phyloP scores from a whole-genome alignment of 2,888 invertebrate species.

The Apotomis betuletana region DNA sequence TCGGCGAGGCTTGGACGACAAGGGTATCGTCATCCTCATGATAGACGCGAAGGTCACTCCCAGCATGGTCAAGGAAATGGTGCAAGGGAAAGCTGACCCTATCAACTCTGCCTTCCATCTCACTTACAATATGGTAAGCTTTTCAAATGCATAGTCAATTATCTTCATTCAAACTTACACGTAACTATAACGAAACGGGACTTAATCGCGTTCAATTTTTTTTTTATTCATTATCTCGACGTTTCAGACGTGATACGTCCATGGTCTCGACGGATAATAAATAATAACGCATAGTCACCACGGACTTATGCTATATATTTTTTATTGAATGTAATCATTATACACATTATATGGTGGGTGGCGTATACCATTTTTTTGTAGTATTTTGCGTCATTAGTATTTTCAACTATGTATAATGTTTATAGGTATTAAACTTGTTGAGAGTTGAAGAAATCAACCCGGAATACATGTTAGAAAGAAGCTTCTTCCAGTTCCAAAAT shows the following conservation, averaged over 20 bases:
- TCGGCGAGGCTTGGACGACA: slow-evolving; percentile 97
- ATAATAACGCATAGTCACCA: too few relatives aligned
- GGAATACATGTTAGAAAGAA: slow-evolving; percentile 98
- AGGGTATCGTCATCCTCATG: slow-evolving; percentile 99
- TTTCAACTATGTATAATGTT: slow-evolving; percentile 20
- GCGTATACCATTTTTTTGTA: too few relatives aligned
- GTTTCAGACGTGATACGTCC: too few relatives aligned
- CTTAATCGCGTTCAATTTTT: too few relatives aligned
- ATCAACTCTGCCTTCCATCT: slow-evolving; percentile 99
- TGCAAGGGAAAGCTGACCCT: slow-evolving; percentile 96
- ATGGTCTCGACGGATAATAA: too few relatives aligned
- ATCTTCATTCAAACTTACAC: background rate
- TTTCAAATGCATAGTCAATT: background rate
- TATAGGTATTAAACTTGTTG: slow-evolving; percentile 88
- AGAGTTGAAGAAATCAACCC: slow-evolving; percentile 99
- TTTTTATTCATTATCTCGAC: too few relatives aligned
- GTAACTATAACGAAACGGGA: too few relatives aligned
- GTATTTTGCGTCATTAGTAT: too few relatives aligned
- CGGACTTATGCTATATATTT: too few relatives aligned
- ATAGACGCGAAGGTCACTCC: slow-evolving; percentile 98
- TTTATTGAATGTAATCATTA: too few relatives aligned
- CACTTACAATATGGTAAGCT: slow-evolving; percentile 98
- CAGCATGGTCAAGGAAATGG: slow-evolving; percentile 88
- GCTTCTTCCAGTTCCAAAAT: slow-evolving; percentile 99
- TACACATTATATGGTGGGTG: too few relatives aligned